phyloP scores from a whole-genome alignment of 1,140 invertebrate genomes.

The Drosophila pachea region DNA sequence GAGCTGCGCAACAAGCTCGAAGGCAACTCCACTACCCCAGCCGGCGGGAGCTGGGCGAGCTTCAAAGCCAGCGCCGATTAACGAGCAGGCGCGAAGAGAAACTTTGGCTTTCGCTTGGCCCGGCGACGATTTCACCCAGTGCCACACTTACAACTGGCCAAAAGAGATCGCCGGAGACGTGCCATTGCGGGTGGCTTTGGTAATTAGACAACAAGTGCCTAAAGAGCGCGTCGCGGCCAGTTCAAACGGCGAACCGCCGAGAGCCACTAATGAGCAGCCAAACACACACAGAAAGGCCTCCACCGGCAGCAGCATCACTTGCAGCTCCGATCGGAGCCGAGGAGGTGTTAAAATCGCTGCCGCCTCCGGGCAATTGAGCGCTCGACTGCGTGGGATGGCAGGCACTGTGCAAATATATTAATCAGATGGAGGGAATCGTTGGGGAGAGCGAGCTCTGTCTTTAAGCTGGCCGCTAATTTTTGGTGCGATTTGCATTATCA shows the following conservation, averaged over 20 bases:
- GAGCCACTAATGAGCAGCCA: constrained; percentile 53
- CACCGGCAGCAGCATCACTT: constrained; percentile 1
- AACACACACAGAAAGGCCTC: not conserved
- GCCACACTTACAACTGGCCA: constrained; percentile 66
- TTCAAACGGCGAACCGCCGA: constrained; percentile 48
- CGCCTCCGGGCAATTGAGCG: constrained; percentile 57
- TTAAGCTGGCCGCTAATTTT: constrained; percentile 65
- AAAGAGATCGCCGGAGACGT: constrained; percentile 52
- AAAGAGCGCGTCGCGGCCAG: constrained; percentile 41
- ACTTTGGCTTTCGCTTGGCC: constrained; percentile 64
- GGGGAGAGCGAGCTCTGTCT: constrained; percentile 49
- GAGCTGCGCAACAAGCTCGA: constrained; percentile 42
- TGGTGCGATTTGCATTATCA: constrained; percentile 68
- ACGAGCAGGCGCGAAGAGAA: constrained; percentile 63
- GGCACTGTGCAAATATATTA: constrained; percentile 67
- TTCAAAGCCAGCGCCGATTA: constrained; percentile 50
- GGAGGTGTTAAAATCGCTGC: constrained; percentile 70
- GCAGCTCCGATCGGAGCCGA: constrained; percentile 3
- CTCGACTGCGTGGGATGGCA: constrained; percentile 37
- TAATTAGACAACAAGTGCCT: constrained; percentile 75
- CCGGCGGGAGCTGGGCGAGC: constrained; percentile 12
- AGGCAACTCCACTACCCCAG: constrained; percentile 44
- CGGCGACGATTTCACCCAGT: constrained; percentile 68
- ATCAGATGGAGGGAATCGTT: constrained; percentile 63
- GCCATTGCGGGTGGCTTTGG: constrained; percentile 68